phyloP scores from a whole-genome alignment of 2,888 invertebrate species.

The Sericinus montela region DNA sequence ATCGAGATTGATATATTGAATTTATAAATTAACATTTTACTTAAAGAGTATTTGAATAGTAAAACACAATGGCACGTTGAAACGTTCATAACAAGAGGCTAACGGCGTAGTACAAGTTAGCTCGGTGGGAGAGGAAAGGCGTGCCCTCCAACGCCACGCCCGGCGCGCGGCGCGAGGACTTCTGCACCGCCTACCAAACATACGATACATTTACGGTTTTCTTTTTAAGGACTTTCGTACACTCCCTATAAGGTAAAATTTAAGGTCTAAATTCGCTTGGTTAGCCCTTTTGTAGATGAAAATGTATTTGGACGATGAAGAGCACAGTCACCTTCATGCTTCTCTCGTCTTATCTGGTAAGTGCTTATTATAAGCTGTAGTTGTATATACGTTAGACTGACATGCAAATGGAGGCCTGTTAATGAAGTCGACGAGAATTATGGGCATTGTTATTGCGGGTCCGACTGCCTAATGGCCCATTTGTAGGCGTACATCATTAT shows the following conservation, averaged over 20 bases:
- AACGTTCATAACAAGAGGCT: constrained; percentile 20
- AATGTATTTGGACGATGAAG: constrained; percentile 16
- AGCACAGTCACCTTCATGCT: constrained; percentile 48
- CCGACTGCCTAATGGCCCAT: constrained; percentile 69
- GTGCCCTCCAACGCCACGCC: constrained; percentile 61
- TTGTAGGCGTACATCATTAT: constrained; percentile 70
- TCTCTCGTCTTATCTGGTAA: constrained; percentile 40
- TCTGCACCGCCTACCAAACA: constrained; percentile 59
- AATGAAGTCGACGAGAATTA: constrained; percentile 77
- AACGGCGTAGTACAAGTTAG: constrained; percentile 29
- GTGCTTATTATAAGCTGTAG: constrained; percentile 54
- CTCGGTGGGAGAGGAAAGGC: constrained; percentile 45
- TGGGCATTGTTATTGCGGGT: constrained; percentile 73
- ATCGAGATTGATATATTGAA: too few species aligned
- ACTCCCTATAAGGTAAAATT: constrained; percentile 24
- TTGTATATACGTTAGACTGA: constrained; percentile 50
- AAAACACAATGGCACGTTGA: constrained; percentile 18
- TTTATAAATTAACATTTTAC: too few species aligned
- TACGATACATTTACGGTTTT: constrained; percentile 37
- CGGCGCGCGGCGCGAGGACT: constrained; percentile 56
- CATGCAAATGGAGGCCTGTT: constrained; percentile 78
- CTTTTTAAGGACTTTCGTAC: constrained; percentile 22
- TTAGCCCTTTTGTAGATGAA: constrained; percentile 9
- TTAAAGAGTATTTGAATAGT: constrained; percentile 2
- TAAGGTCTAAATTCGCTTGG: constrained; percentile 41